Evolutionary conservation across 1,140 invertebrate species (phyloP).

Genomic region (Drosophila simulans): DNA sequence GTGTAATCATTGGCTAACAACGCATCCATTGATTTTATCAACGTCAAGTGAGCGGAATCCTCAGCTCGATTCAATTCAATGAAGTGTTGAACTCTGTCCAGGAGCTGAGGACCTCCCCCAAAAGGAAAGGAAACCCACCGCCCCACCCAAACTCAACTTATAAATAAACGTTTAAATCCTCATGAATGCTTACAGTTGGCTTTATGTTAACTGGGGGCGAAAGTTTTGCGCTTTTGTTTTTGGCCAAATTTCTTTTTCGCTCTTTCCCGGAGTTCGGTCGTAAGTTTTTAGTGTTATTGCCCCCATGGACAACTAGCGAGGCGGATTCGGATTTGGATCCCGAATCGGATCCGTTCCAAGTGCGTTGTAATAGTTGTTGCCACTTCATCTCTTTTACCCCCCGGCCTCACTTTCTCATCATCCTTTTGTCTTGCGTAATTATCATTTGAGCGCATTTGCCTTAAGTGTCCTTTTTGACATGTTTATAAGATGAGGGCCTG

Average conservation of each 20-base stretch:
- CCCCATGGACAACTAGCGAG: slow-evolving; percentile 54
- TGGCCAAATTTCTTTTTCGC: slow-evolving; percentile 60
- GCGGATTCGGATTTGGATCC: slow-evolving; percentile 62
- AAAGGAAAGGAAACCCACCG: slow-evolving; percentile 14
- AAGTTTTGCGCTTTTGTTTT: slow-evolving; percentile 75
- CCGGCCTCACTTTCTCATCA: slow-evolving; percentile 36
- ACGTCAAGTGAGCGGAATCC: slow-evolving; percentile 10
- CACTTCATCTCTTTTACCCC: slow-evolving; percentile 71
- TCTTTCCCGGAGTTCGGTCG: slow-evolving; percentile 46
- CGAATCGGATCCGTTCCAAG: slow-evolving; percentile 51
- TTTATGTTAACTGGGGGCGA: slow-evolving; percentile 59
- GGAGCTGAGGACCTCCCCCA: slow-evolving; percentile 23
- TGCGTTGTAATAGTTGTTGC: slow-evolving; percentile 81
- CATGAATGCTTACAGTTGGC: slow-evolving; percentile 82
- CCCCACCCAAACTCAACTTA: slow-evolving; percentile 41
- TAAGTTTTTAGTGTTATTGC: slow-evolving; percentile 83
- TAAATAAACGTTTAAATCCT: slow-evolving; percentile 83
- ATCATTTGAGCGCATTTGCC: slow-evolving; percentile 78
- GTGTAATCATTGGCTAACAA: slow-evolving; percentile 60
- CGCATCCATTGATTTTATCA: slow-evolving; percentile 69
- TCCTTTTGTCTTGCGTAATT: slow-evolving; percentile 61
- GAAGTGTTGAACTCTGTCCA: slow-evolving; percentile 51
- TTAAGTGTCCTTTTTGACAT: slow-evolving; percentile 83
- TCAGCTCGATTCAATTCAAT: slow-evolving; percentile 71
- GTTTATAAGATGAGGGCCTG: slow-evolving; percentile 68